Evolutionary conservation across 2,797 vertebrate genomes (phyloP), one percentile per base, ranked within the genome.

Genomic region (Meriones psammophilus): DNA sequence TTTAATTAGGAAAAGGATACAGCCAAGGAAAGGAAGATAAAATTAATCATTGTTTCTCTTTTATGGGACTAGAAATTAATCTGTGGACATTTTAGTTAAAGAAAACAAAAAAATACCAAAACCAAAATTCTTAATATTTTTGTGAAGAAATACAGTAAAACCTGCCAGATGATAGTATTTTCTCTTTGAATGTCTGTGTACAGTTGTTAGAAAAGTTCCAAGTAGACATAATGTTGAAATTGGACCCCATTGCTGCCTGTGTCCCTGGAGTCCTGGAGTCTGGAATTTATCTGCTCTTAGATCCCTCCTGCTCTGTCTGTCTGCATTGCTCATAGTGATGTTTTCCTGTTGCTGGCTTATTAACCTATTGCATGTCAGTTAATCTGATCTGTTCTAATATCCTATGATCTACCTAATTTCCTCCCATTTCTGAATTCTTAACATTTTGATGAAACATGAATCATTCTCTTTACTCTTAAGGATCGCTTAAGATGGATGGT

Each of bases 161-260:
- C 96, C 42, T 89, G 97, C 97, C 17, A 85, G 64, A 64, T 69
- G 92, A 9, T 95, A 88, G 94, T 94, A 80, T 96, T 98, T 98
- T 98, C 91, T 95, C 92, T 90, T 97, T 97, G 96, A 88, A 96
- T 97, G 54, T 98, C 97, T 98, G 97, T 98, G 95, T 98, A 42
- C 54, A 89, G 50, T 89, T 98, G 93, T 91, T 92, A 97, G 92
- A 96, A 95, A n/a, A 93, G 33, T 92, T 93, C 54, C 87, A 87
- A 39, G 68, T 66, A 95, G 92, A 76, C 24, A 33, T 36, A 78
- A 94, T 96, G 92, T 93, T 1, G 18, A 96, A 92, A 87, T 73
- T 84, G 54, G 60, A 89, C 24, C 62, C 80, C 13, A 62, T 30
- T 92, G 86, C 79, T 89, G 68, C 77, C 54, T 95, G 24, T 60